phyloP scores from a whole-genome alignment of 2,113 vertebrate genomes.

The Anhinga anhinga region DNA sequence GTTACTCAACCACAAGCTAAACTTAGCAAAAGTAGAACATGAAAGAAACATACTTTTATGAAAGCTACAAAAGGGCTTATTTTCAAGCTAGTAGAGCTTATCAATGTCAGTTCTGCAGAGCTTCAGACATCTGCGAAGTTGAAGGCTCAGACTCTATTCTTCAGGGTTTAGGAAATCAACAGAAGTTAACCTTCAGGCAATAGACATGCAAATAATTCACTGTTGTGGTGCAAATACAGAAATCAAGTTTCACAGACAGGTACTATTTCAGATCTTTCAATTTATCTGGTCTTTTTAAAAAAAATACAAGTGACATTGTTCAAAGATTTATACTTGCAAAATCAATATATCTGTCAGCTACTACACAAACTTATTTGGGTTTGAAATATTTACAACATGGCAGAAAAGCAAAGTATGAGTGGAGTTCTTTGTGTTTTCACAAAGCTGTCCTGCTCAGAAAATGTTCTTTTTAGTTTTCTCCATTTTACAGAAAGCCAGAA shows the following conservation, averaged over 20 bases:
- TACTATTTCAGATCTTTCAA: not conserved
- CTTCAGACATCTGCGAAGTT: not conserved
- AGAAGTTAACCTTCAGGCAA: not conserved
- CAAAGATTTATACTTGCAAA: not conserved
- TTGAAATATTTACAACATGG: not conserved
- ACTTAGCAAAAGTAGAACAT: not conserved
- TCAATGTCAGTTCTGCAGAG: not conserved
- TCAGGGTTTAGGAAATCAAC: not conserved
- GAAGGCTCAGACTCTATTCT: not conserved
- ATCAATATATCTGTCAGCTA: not conserved
- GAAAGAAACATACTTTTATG: not conserved
- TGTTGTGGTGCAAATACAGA: not conserved
- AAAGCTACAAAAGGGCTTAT: not conserved
- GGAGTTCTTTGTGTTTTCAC: not conserved
- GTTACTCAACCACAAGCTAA: not conserved
- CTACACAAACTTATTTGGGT: not conserved
- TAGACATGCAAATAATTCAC: not conserved
- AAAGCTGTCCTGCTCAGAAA: not conserved
- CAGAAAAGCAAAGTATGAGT: not conserved
- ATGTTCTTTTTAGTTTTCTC: not conserved
- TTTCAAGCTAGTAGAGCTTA: not conserved
- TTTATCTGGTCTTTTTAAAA: not conserved
- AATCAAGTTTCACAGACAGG: not conserved
- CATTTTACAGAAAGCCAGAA: not conserved
- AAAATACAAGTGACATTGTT: not conserved